Evolutionary conservation across 2,113 vertebrate genomes (phyloP), one percentile per base, ranked within the genome.

Genomic region (Salminus brasiliensis): DNA sequence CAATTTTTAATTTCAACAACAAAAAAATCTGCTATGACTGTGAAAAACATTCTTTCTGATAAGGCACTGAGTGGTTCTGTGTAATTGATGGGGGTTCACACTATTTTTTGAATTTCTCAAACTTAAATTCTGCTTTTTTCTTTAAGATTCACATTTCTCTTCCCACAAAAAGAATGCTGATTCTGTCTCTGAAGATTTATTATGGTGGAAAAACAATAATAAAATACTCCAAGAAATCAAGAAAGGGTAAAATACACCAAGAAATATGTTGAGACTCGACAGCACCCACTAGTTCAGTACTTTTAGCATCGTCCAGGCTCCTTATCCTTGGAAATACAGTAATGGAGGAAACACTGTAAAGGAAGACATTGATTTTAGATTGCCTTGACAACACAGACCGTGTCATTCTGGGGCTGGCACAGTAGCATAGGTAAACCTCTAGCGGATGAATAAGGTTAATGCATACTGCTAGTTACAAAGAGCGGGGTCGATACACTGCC

Each of bases 351-450:
- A n/a, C n/a, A 36, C 69, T 68, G 63, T 80, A 76, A 79, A 72
- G 57, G 47, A 81, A 49, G 29, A 59, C 43, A 84, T 81, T 74
- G 71, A 83, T 82, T 87, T 71, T 63, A 69, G 80, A 86, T 84
- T 71, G 65, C 62, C 67, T 82, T 62, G 76, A 78, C 84, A 78
- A 67, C 43, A 57, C 47, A 60, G 65, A 72, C 68, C 71, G n/a
- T 7, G 43, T 55, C 27, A 41, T 81, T 66, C 66, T 52, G 13
- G 21, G 68, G 65, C 55, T 41, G 67, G 47, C 34, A 12, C 18
- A 15, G 18, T 21, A 32, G 27, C 11, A 30, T 5, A 74, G 41
- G 21, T 34, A 74, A 32, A 60, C 11, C 59, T 74, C 57, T 41
- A 30, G 53, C 15, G 57, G 41, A 63, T 45, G 41, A 74, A 43